Evolutionary conservation across 2,797 vertebrate genomes (phyloP).

Genomic region (Sciurus carolinensis): DNA sequence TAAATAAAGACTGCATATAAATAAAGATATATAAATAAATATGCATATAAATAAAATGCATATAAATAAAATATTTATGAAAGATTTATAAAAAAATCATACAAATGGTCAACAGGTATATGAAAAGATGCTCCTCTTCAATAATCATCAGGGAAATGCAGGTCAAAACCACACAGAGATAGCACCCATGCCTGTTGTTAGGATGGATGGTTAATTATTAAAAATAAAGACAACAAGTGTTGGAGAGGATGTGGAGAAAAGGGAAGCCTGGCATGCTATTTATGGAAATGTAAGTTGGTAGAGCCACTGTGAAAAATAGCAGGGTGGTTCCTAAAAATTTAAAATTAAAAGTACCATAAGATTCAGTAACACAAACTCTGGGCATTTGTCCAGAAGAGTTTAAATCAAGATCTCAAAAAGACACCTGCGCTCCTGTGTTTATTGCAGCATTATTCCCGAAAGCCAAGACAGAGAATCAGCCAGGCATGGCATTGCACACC

Average conservation of each 20-base stretch:
- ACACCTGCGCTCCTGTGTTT: not conserved
- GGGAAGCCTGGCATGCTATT: not conserved
- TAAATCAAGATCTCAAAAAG: not conserved
- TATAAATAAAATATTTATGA: slow-evolving; percentile 84
- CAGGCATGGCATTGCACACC: too few relatives aligned
- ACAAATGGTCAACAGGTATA: not conserved
- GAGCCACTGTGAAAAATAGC: not conserved
- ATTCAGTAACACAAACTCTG: not conserved
- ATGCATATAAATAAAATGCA: slow-evolving; percentile 82
- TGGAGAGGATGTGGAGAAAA: not conserved
- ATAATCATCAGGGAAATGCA: not conserved
- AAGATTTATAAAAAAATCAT: slow-evolving; percentile 85
- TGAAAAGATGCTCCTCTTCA: not conserved
- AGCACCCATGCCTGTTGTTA: not conserved
- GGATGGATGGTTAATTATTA: not conserved
- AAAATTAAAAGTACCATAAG: not conserved
- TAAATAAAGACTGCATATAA: too few relatives aligned
- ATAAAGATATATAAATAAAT: too few relatives aligned
- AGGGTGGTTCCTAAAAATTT: not conserved
- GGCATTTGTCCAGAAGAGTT: not conserved
- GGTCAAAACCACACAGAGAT: not conserved
- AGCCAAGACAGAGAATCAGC: not conserved
- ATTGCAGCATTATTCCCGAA: not conserved
- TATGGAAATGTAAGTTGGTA: not conserved
- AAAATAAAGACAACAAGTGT: not conserved